Evolutionary conservation across 2,113 vertebrate species (phyloP), one percentile per base, ranked within the genome.

Genomic region (Dipodomys spectabilis): DNA sequence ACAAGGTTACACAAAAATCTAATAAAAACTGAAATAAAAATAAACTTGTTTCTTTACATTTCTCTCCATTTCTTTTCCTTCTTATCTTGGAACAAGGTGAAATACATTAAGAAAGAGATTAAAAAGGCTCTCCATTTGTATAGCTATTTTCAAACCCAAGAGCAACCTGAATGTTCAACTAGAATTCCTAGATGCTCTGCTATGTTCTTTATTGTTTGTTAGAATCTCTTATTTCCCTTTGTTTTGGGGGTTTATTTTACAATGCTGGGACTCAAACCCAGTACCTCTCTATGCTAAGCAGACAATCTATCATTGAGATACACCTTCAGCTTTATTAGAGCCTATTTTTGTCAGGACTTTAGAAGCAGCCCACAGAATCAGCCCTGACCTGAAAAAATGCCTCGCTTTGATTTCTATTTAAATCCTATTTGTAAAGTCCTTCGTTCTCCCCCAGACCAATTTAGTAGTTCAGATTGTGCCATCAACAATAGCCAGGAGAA

Each of bases 21-120:
- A 93, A 88, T 88, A 80, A 82, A 90, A 85, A 78, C 9, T 32
- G 64, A 94, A 94, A 91, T 82, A 87, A 92, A 81, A 81, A 84
- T 75, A 45, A 84, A 91, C 44, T 69, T 69, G 39, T 32, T 82
- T 88, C 75, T 94, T 95, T 88, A 78, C 35, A 67, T 84, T 88
- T 84, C 45, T 57, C 25, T 83, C 62, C 13, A 67, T 72, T 93
- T 90, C 20, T 85, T 57, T 64, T 45, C 57, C 25, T 27, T 87
- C 20, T 93, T 87, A 86, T 90, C 32, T 93, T 85, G 86, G 75
- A 27, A 68, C 4, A 89, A 71, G 25, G 32, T 67, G 32, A 81
- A 93, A 91, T 27, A 78, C 45, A 90, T 75, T 71, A 81, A 11
- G 49, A 90, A 94, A 86, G 30, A 90, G 25, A 79, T 74, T 18